phyloP scores from a whole-genome alignment of 2,797 vertebrate species.

The Leuciscus waleckii region DNA sequence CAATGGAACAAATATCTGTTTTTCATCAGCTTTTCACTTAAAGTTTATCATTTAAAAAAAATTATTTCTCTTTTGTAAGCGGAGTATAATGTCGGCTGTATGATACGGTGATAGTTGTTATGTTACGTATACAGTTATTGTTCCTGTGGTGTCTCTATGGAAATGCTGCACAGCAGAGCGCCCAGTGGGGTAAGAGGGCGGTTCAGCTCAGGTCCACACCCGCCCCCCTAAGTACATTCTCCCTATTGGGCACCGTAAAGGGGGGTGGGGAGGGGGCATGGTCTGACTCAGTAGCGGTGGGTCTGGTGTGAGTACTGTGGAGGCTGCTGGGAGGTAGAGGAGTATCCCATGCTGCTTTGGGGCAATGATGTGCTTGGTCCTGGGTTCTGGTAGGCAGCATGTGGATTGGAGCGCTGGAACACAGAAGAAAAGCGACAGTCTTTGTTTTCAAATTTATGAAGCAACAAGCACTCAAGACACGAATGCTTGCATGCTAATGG shows the following conservation, averaged over 20 bases:
- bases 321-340: conserved; percentile 99
- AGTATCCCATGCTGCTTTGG: conserved; percentile 99
- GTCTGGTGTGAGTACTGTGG: conserved; percentile 99
- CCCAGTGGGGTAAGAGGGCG: conserved; percentile 55
- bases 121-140: conserved; percentile 56
- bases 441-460: not conserved
- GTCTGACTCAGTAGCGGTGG: conserved; percentile 93
- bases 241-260: conserved; percentile 67
- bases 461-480: not conserved
- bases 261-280: conserved; percentile 62
- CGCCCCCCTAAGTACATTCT: conserved; percentile 78
- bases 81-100: conserved; percentile 40
- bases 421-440: not conserved
- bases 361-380: conserved; percentile 99
- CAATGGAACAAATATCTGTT: conserved; percentile 78
- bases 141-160: conserved; percentile 54
- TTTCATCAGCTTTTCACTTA: conserved; percentile 37
- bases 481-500: not conserved
- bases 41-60: not conserved
- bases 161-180: conserved; percentile 56
- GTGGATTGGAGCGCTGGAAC: conserved; percentile 96
- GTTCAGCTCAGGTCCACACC: conserved; percentile 43
- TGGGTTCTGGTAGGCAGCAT: conserved; percentile 99
- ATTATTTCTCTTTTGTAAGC: conserved; percentile 20
- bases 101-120: conserved; percentile 26